Conservation (phyloP, 2,888 invertebrate genomes). For the Eristalis arbustorum region DNA sequence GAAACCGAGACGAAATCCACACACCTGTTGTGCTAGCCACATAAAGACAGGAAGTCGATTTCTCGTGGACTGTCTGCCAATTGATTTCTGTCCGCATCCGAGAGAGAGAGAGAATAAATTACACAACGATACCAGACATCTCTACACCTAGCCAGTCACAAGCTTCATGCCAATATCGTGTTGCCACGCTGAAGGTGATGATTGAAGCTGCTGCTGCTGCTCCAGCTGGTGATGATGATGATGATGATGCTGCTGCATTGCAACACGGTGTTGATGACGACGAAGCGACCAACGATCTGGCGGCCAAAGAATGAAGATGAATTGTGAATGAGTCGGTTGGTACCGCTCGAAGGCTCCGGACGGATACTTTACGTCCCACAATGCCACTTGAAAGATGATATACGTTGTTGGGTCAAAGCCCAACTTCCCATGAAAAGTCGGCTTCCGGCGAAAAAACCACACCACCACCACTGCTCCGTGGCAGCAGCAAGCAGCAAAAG, state of each 20-base stretch:
- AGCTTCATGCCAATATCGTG: not conserved
- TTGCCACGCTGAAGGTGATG: not conserved
- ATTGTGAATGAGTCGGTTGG: slow-evolving; percentile 39
- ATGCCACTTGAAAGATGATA: not conserved
- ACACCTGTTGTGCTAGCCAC: slow-evolving; percentile 31
- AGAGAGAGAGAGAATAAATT: slow-evolving; percentile 29
- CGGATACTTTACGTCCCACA: slow-evolving; percentile 27
- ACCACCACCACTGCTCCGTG: not conserved
- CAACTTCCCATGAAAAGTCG: slow-evolving; percentile 24
- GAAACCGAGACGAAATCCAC: not conserved
- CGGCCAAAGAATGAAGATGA: slow-evolving; percentile 33
- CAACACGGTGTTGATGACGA: not conserved
- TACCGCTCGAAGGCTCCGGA: not conserved
- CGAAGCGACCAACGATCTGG: not conserved
- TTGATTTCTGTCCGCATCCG: slow-evolving; percentile 23
- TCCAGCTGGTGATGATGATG: too few relatives aligned
- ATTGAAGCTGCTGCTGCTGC: not conserved
- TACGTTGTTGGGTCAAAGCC: slow-evolving; percentile 19
- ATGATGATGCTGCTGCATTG: too few relatives aligned
- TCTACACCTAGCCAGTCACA: not conserved
- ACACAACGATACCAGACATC: not conserved
- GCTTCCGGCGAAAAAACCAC: slow-evolving; percentile 38
- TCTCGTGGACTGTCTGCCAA: slow-evolving; percentile 2
- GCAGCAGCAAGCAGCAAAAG: not conserved
- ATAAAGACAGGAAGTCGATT: slow-evolving; percentile 46